These are phyloP conservation scores for Malurus splendens DNA, from an alignment of 2,797 vertebrate genomes.

Conservation along the genomic window DNA sequence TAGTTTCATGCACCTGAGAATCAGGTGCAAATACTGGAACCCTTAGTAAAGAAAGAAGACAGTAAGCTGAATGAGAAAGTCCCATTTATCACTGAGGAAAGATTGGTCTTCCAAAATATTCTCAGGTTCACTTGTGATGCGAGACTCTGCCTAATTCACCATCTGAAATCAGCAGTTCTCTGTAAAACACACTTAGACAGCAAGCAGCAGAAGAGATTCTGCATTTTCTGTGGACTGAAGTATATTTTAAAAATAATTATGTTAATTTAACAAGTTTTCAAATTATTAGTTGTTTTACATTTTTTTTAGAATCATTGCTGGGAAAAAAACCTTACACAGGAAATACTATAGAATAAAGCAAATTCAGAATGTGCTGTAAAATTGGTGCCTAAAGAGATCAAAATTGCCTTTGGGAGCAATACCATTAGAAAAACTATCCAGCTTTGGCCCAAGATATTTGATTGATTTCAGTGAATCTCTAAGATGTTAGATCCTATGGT, in stretches of 20 bases:
- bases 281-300: background rate
- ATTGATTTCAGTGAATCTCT: conserved; percentile 22
- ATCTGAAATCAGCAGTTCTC: background rate
- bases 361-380: background rate
- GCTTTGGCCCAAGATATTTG: background rate
- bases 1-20: background rate
- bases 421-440: background rate
- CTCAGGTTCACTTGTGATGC: background rate
- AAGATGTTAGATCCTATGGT: conserved; percentile 12
- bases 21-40: background rate
- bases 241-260: background rate
- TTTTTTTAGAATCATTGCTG: background rate
- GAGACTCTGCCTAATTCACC: background rate
- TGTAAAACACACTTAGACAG: background rate
- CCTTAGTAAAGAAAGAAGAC: background rate
- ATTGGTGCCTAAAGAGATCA: conserved; percentile 8
- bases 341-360: background rate
- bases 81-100: background rate
- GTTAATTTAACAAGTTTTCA: background rate
- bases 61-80: background rate
- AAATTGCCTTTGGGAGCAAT: conserved; percentile 26
- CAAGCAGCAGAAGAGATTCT: background rate
- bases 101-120: background rate
- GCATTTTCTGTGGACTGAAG: background rate
- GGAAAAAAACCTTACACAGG: background rate